These are phyloP conservation scores for Ametastegia equiseti DNA, from an alignment of 2,888 invertebrate genomes.

Conservation along the genomic window DNA sequence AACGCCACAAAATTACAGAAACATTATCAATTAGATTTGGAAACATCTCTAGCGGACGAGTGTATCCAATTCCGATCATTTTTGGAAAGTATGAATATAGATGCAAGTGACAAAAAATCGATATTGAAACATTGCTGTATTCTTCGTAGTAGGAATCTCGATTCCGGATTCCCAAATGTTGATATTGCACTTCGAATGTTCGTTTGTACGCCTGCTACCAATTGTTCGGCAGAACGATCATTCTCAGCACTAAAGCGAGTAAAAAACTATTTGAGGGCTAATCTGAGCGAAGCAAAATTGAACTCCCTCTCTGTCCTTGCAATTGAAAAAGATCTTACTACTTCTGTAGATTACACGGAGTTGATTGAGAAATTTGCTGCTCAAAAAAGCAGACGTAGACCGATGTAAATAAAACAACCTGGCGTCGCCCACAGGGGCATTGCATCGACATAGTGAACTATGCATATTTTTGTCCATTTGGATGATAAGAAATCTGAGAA, in stretches of 20 bases:
- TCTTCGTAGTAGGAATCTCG: constrained; percentile 13
- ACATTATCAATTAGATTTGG: too few species aligned
- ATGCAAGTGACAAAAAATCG: constrained; percentile 3
- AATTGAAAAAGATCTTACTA: constrained; percentile 36
- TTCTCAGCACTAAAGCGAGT: constrained; percentile 26
- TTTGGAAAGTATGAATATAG: not conserved
- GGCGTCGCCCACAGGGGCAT: not conserved
- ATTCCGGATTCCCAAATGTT: not conserved
- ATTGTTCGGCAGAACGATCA: constrained; percentile 27
- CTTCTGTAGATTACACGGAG: constrained; percentile 29
- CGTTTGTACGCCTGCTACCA: constrained; percentile 28
- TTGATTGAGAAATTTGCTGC: constrained; percentile 23
- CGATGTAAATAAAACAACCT: not conserved
- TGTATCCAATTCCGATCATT: not conserved
- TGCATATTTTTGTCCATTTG: constrained; percentile 8
- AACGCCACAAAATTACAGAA: constrained; percentile 30
- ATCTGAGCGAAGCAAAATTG: constrained; percentile 32
- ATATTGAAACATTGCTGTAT: constrained; percentile 12
- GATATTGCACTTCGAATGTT: constrained; percentile 38
- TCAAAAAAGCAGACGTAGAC: constrained; percentile 30
- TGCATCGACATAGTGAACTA: not conserved
- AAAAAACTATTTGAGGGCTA: constrained; percentile 31
- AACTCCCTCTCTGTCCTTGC: constrained; percentile 29
- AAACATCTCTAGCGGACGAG: too few species aligned
- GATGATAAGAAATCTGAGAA: not conserved